These are phyloP conservation scores for Dryomyza anilis DNA, from an alignment of 2,888 invertebrate species.

Conservation along the genomic window DNA sequence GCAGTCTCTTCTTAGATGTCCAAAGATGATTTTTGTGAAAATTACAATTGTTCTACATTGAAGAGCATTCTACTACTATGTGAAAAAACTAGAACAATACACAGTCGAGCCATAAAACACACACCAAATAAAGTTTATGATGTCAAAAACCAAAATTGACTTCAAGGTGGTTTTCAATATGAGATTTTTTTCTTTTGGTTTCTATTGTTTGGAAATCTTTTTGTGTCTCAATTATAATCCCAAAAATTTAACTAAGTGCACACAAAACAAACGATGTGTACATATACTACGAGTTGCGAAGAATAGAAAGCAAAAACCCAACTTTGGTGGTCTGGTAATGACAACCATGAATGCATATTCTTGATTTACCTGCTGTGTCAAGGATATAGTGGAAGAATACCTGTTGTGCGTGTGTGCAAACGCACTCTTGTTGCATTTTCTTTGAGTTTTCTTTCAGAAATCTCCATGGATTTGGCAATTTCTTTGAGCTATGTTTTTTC, in stretches of 20 bases:
- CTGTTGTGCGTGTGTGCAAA: constrained; percentile 23
- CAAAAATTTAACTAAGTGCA: constrained; percentile 1
- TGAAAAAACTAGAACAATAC: no score
- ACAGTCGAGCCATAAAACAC: no score
- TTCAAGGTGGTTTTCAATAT: background rate
- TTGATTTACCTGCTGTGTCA: no score
- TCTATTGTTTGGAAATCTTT: background rate
- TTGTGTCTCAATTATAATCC: constrained; percentile 17
- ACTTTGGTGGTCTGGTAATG: constrained; percentile 13
- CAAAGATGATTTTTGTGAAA: no score
- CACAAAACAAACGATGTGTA: background rate
- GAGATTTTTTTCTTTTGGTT: background rate
- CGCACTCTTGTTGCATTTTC: constrained; percentile 7
- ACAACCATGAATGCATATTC: background rate
- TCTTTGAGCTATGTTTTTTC: no score
- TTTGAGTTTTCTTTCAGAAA: background rate
- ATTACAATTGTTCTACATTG: no score
- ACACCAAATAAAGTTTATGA: constrained; percentile 36
- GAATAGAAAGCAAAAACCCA: background rate
- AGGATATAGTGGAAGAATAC: background rate
- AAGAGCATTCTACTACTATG: no score
- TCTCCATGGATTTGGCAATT: background rate
- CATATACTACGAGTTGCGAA: background rate
- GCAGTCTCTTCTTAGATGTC: no score
- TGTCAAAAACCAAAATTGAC: constrained; percentile 34